Percentiles rank a stretch among this genome's conserved stretches.
Conservation (phyloP, 2,888 invertebrate genomes). For the Ceramica pisi region DNA sequence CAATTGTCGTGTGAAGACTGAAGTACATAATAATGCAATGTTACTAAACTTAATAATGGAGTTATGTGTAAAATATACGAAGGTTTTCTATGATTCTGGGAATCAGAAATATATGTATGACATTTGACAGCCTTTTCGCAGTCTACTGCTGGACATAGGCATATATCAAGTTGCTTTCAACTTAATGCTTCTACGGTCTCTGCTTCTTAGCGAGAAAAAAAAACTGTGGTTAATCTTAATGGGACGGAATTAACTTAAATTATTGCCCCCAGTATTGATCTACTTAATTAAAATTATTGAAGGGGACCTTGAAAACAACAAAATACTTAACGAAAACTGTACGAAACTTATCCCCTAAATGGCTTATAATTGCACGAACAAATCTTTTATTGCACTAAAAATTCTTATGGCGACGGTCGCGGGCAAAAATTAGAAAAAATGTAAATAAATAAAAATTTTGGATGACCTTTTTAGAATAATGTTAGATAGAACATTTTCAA, state of each 20-base stretch:
- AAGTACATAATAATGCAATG: constrained; percentile 49
- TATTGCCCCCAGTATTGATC: constrained; percentile 28
- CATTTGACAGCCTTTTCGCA: background rate
- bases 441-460: constrained; percentile 42
- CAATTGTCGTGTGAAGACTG: constrained; percentile 53
- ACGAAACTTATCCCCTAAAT: background rate
- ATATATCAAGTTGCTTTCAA: background rate
- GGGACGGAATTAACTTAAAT: background rate
- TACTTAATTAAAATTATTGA: constrained; percentile 42
- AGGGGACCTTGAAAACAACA: background rate
- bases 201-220: background rate
- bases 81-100: constrained; percentile 34
- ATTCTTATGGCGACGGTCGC: background rate
- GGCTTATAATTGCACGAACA: constrained; percentile 8
- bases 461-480: constrained; percentile 46
- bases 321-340: constrained; percentile 6
- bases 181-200: constrained; percentile 8
- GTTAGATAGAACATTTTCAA: constrained; percentile 43
- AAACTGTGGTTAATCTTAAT: background rate
- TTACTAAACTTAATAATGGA: constrained; percentile 20
- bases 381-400: constrained; percentile 7
- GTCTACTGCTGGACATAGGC: background rate
- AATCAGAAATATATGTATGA: constrained; percentile 21
- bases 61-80: constrained; percentile 21
- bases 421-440: constrained; percentile 16